Evolutionary conservation across 2,113 vertebrate species (phyloP), one percentile per base, ranked within the genome.

Genomic region (Istiophorus platypterus): DNA sequence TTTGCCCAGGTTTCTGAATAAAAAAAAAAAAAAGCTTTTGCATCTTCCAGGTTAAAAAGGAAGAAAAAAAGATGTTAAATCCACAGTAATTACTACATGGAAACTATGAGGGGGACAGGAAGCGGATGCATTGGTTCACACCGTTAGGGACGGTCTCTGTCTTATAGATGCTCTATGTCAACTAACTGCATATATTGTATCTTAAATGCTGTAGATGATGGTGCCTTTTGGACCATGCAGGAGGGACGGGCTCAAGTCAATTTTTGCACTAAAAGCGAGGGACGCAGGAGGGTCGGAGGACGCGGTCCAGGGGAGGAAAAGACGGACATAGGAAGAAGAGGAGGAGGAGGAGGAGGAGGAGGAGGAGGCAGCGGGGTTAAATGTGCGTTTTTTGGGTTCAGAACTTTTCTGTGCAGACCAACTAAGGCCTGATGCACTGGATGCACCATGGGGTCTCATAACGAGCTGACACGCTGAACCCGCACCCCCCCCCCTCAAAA

Each of bases 231-330:
- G 83, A 79, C 66, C 76, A 54, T 24, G 81, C 61, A 74, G 0
- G 80, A 79, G 51, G 71, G 83, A 37, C 20, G 78, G 72, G 54
- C 77, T 83, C 71, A 34, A 77, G 74, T 78, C 77, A 83, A n/a
- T n/a, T n/a, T 80, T 90, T 92, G 90, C 85, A 90, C 88, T 91
- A 57, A 66, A 63, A 78, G n/a, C 49, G 56, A 47, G 31, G 61
- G 83, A 78, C 76, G 84, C 75, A 31, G 41, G 41, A 45, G 72
- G 74, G 77, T 59, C 18, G 49, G 62, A 57, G 72, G 84, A 74
- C 59, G 72, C 69, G 37, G 31, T 81, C 76, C 65, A 64, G 58
- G 59, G 58, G 56, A 76, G n/a, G 26, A 49, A 22, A 79, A 71
- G 37, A 37, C 24, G 12, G 59, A 29, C 13, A 51, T 15, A 49